Percentiles rank a stretch among this genome's conserved stretches.
phyloP scores from a whole-genome alignment of 2,888 invertebrate species.

The Therioaphis trifolii region DNA sequence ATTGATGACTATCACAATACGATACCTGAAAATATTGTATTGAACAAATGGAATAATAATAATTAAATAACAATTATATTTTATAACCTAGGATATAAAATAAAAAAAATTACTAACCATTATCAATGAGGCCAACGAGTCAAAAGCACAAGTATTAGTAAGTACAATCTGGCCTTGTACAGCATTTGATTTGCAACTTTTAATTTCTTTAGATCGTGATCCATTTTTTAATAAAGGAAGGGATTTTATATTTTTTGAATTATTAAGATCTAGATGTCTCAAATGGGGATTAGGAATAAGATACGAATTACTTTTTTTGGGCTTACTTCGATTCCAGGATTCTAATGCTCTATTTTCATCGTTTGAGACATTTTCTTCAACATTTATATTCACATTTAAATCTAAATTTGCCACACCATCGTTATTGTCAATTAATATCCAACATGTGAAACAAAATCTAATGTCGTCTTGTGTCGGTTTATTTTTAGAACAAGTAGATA shows the following conservation, averaged over 20 bases:
- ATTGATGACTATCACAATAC: too few species aligned
- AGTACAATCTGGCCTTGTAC: neutral
- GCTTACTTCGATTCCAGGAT: neutral
- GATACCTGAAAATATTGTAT: too few species aligned
- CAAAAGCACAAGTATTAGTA: conserved; percentile 20
- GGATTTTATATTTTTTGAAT: conserved; percentile 5
- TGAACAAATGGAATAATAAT: too few species aligned
- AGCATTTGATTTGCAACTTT: neutral
- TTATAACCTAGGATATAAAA: too few species aligned
- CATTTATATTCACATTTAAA: too few species aligned
- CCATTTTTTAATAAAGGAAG: too few species aligned
- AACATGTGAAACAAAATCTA: too few species aligned
- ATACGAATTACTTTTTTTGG: neutral
- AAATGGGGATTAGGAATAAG: neutral
- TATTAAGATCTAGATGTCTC: conserved; percentile 2
- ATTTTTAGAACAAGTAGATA: too few species aligned
- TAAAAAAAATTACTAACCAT: neutral
- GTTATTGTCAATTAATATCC: too few species aligned
- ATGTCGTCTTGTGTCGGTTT: too few species aligned
- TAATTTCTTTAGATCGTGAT: neutral
- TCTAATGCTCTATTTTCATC: neutral
- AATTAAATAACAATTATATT: too few species aligned
- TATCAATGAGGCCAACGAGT: conserved; percentile 2
- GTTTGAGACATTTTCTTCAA: neutral
- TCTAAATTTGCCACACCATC: too few species aligned